These are phyloP conservation scores for Monoplex corrugatus DNA, from an alignment of 2,888 invertebrate species.

Conservation along the genomic window DNA sequence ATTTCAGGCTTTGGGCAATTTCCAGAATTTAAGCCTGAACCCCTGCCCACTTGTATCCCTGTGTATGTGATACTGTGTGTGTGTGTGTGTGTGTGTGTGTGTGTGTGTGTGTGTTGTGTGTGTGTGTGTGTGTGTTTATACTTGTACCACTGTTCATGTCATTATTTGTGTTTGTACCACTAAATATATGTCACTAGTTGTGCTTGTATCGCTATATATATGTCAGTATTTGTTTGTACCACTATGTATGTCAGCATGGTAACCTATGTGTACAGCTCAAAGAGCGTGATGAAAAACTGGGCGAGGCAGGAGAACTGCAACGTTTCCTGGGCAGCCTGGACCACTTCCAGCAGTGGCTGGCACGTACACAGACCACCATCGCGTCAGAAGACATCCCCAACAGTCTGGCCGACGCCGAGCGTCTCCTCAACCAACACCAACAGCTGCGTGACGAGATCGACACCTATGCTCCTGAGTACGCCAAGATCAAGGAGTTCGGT, in stretches of 20 bases:
- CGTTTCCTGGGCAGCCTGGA: conserved; percentile 93
- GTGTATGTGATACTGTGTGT: too few species aligned
- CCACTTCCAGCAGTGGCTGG: conserved; percentile 99
- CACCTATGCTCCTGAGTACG: conserved; percentile 98
- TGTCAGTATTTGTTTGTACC: not conserved
- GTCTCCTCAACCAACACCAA: conserved; percentile 97
- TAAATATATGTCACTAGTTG: too few species aligned
- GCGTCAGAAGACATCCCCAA: conserved; percentile 81
- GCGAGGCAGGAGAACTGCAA: conserved; percentile 99
- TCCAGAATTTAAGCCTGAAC: too few species aligned
- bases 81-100: too few species aligned
- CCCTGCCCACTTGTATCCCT: too few species aligned
- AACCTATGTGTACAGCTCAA: too few species aligned
- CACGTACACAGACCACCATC: conserved; percentile 97
- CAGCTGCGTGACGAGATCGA: conserved; percentile 99
- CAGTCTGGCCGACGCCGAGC: conserved; percentile 91
- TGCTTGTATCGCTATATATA: not conserved
- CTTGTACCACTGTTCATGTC: too few species aligned
- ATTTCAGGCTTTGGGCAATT: too few species aligned
- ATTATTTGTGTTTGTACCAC: too few species aligned
- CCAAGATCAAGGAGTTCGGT: conserved; percentile 99
- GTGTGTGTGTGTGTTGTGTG: too few species aligned
- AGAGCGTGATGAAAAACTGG: conserved; percentile 98
- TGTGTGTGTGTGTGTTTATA: too few species aligned
- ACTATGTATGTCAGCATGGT: too few species aligned